Conservation (phyloP, 92 coral and sea anemone species). For the Palythoa caribaeorum region DNA sequence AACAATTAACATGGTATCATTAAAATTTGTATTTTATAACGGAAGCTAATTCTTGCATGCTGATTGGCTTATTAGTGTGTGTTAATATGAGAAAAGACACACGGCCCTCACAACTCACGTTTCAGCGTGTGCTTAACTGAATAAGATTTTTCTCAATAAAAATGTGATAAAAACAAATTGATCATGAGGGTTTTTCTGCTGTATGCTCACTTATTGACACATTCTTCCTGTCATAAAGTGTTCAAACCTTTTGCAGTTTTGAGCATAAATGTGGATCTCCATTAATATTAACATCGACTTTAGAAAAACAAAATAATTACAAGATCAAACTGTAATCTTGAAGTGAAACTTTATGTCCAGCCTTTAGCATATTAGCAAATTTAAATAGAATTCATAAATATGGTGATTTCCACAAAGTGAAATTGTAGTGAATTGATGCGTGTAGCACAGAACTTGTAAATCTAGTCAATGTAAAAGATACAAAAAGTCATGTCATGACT, state of each 20-base stretch:
- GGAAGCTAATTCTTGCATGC: no score
- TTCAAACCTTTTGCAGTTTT: neutral
- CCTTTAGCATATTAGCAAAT: slow-evolving; percentile 15
- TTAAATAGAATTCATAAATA: slow-evolving; percentile 26
- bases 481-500: slow-evolving; percentile 27
- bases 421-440: slow-evolving; percentile 27
- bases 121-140: no score
- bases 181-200: slow-evolving; percentile 11
- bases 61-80: neutral
- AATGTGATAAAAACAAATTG: neutral
- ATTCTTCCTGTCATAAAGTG: slow-evolving; percentile 9
- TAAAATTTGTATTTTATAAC: neutral
- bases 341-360: slow-evolving; percentile 24
- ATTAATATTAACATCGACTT: neutral
- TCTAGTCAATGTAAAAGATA: slow-evolving; percentile 27
- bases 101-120: neutral
- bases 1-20: slow-evolving; percentile 3
- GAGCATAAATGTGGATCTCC: no score
- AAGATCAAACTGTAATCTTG: slow-evolving; percentile 7
- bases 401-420: slow-evolving; percentile 31
- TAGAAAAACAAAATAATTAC: slow-evolving; percentile 11
- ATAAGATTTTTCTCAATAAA: no score
- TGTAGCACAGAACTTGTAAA: slow-evolving; percentile 28
- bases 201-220: slow-evolving; percentile 11
- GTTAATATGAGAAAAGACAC: neutral